These are phyloP conservation scores for Atlantisia rogersi DNA, from an alignment of 2,113 vertebrate species.

Conservation along the genomic window DNA sequence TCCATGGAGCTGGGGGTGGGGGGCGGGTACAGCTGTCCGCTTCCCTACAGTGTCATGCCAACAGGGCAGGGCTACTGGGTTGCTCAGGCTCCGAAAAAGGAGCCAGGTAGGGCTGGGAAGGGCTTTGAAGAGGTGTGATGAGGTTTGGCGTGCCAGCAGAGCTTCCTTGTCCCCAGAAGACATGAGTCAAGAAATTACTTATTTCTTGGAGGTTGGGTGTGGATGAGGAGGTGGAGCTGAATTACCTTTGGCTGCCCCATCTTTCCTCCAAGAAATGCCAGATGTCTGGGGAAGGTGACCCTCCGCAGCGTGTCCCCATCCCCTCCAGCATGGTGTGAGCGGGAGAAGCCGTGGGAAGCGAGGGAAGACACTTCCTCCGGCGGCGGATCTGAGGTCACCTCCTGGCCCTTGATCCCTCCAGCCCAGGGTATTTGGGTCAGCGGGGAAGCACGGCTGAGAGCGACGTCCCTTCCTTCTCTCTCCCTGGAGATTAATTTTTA, in stretches of 20 bases:
- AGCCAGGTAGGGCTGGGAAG: neutral
- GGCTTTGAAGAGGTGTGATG: fast-evolving
- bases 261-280: neutral
- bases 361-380: slow-evolving; percentile 61
- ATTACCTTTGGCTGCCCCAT: neutral
- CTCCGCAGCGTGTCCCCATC: neutral
- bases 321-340: neutral
- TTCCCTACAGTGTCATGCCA: neutral
- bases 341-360: slow-evolving; percentile 54
- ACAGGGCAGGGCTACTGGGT: neutral
- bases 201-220: neutral
- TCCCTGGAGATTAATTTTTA: slow-evolving; percentile 18
- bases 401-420: slow-evolving; percentile 50
- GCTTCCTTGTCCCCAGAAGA: neutral
- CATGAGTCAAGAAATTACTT: fast-evolving
- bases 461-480: slow-evolving; percentile 40
- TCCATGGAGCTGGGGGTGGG: fast-evolving
- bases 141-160: neutral
- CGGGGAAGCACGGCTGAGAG: slow-evolving; percentile 44
- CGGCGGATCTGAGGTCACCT: slow-evolving; percentile 62
- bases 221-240: neutral
- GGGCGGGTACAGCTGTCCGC: fast-evolving
- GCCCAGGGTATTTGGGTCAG: slow-evolving; percentile 57
- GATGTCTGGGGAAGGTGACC: neutral
- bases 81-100: neutral